phyloP scores from a whole-genome alignment of 2,888 invertebrate genomes.

The Mimumesa dahlbomi region DNA sequence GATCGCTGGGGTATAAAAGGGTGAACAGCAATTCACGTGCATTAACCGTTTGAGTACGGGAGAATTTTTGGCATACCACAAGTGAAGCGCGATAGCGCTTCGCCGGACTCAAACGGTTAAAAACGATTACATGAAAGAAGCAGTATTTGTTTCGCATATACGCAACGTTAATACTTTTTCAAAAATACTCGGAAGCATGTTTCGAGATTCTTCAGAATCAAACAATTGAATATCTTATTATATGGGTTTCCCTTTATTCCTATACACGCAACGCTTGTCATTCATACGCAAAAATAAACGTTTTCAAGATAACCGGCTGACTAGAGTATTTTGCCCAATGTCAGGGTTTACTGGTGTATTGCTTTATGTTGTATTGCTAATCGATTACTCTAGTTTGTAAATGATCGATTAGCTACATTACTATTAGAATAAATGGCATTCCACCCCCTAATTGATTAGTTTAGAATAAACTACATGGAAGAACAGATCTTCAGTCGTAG shows the following conservation, averaged over 20 bases:
- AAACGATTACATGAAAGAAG: too few species aligned
- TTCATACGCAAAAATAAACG: conserved; percentile 5
- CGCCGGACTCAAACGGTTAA: too few species aligned
- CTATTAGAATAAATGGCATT: conserved; percentile 65
- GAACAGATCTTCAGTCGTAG: conserved; percentile 77
- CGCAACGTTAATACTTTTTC: conserved; percentile 27
- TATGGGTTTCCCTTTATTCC: conserved; percentile 13
- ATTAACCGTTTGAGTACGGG: too few species aligned
- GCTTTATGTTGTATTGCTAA: conserved; percentile 68
- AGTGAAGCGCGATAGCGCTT: too few species aligned
- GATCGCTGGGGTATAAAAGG: not conserved
- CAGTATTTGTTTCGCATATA: conserved; percentile 2
- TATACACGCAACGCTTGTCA: conserved; percentile 3
- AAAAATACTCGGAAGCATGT: conserved; percentile 34
- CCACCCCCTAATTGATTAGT: conserved; percentile 55
- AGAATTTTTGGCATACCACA: too few species aligned
- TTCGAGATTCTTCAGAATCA: too few species aligned
- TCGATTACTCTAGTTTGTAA: conserved; percentile 63
- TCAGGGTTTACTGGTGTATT: conserved; percentile 77
- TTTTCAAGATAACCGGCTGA: conserved; percentile 51
- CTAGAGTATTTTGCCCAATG: conserved; percentile 74
- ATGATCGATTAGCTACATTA: conserved; percentile 65
- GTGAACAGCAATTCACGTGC: not conserved
- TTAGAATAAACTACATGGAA: conserved; percentile 78
- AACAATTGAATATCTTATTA: too few species aligned